Conservation (phyloP, 1,140 invertebrate species). For the Hormaphis cornu region DNA sequence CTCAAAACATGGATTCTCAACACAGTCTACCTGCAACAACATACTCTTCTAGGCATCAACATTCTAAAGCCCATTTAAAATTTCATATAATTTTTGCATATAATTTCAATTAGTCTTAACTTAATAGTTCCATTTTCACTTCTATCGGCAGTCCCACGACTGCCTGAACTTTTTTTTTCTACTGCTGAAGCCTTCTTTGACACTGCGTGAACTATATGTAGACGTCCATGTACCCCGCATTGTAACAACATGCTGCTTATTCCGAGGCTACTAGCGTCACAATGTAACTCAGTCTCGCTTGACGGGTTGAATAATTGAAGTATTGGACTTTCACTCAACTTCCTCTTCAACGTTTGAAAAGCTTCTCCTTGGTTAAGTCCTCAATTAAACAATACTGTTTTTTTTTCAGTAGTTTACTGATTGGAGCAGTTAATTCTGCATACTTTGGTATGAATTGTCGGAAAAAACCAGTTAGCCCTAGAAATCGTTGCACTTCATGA, state of each 20-base stretch:
- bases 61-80: no score
- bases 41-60: no score
- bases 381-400: background rate
- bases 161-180: no score
- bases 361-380: background rate
- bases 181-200: background rate
- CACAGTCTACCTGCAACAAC: no score
- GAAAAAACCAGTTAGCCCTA: background rate
- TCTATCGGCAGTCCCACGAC: no score
- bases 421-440: background rate
- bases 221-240: background rate
- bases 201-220: background rate
- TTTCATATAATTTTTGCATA: no score
- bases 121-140: no score
- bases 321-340: slow-evolving; percentile 2
- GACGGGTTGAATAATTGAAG: slow-evolving; percentile 26
- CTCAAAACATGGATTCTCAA: no score
- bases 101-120: no score
- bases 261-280: background rate
- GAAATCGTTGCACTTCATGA: background rate
- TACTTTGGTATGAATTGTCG: background rate
- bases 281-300: slow-evolving; percentile 12
- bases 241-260: slow-evolving; percentile 4
- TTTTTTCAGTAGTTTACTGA: slow-evolving; percentile 4
- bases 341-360: background rate